These are phyloP conservation scores for Delphinapterus leucas DNA, from an alignment of 2,113 vertebrate genomes.

Conservation along the genomic window DNA sequence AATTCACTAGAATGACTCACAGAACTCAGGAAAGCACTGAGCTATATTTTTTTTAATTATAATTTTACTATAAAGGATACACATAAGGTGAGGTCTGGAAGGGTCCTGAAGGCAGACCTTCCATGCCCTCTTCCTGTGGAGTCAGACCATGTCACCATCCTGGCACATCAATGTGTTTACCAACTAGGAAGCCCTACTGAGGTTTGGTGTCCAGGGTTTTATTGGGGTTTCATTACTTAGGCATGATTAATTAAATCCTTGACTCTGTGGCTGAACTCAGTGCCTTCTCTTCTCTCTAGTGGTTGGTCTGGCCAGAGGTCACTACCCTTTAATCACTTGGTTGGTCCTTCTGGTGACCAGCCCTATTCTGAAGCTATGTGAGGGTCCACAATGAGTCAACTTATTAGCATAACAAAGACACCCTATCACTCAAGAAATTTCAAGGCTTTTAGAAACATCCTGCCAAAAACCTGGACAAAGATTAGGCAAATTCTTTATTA, in stretches of 20 bases:
- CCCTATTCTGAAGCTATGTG: background rate
- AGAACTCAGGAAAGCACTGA: background rate
- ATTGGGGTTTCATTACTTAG: background rate
- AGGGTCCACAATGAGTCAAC: background rate
- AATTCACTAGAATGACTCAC: background rate
- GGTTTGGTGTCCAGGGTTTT: background rate
- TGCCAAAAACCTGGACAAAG: background rate
- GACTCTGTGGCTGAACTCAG: background rate
- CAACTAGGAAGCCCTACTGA: background rate
- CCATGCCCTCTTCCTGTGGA: background rate
- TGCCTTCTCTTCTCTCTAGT: background rate
- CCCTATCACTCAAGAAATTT: background rate
- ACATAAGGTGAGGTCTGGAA: background rate
- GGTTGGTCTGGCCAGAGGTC: background rate
- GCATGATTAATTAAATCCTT: background rate
- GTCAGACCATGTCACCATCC: accelerated
- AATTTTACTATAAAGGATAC: background rate
- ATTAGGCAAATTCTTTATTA: background rate
- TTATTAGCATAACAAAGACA: background rate
- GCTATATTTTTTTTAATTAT: background rate
- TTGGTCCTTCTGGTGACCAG: background rate
- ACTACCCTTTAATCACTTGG: background rate
- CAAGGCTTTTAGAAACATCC: background rate
- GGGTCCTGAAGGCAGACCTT: background rate
- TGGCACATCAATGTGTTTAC: background rate